Evolutionary conservation across 2,888 invertebrate species (phyloP).

Genomic region (Ophion ventricosus): DNA sequence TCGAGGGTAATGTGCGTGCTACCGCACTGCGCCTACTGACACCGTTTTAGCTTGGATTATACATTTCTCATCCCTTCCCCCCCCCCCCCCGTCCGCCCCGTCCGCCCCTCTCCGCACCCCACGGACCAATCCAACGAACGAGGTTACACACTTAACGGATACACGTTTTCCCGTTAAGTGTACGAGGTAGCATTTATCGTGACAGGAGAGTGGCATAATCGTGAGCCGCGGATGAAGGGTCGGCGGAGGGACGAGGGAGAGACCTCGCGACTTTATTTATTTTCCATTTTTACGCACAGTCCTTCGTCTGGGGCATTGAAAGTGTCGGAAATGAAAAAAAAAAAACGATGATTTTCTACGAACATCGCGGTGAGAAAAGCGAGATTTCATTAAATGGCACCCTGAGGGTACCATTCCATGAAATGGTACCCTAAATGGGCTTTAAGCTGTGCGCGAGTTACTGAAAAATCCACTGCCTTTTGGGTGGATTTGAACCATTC

Average conservation of each 20-base stretch:
- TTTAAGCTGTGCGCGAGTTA: too few relatives aligned
- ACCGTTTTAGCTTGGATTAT: conserved; percentile 67
- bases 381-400: not conserved
- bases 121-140: conserved; percentile 45
- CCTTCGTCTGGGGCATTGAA: conserved; percentile 19
- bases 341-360: not conserved
- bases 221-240: conserved; percentile 25
- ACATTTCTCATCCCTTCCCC: conserved; percentile 43
- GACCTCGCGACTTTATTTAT: conserved; percentile 14
- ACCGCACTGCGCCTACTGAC: conserved; percentile 74
- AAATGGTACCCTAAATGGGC: too few relatives aligned
- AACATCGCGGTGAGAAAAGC: not conserved
- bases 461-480: too few relatives aligned
- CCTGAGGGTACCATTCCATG: too few relatives aligned
- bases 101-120: conserved; percentile 8
- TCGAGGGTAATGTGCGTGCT: conserved; percentile 71
- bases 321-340: not conserved
- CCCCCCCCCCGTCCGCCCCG: not conserved
- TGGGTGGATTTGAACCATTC: too few relatives aligned
- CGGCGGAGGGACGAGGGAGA: not conserved
- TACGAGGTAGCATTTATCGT: conserved; percentile 49
- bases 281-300: conserved; percentile 24
- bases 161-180: not conserved
- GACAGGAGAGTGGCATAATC: conserved; percentile 61
- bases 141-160: conserved; percentile 39